Base-by-base conservation (phyloP, 1,140 invertebrate species). In the Drosophila willistoni region DNA sequence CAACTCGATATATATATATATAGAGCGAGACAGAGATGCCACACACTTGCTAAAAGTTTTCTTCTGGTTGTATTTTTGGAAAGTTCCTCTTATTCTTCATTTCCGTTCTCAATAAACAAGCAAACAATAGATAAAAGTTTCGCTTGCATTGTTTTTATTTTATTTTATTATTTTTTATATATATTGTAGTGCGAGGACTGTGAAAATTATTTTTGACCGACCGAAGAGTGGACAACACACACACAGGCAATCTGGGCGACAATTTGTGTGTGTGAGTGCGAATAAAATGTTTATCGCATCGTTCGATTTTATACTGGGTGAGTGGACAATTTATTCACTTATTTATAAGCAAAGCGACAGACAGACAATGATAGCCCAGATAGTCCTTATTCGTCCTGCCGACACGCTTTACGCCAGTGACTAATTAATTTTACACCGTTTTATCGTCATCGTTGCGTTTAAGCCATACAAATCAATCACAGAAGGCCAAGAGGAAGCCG, bases 341-440 rank as follows among this genome's bases (percentile, higher is more conserved):
- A 85, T 84, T 85, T 84, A 77, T 81, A 73, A 85, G 71, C 77
- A 70, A 71, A 63, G 63, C 71, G 33, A n/a, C 71, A 63, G 66
- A 34, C 33, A 39, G 36, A 57, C 68, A 57, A 59, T 14, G 64
- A 51, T 41, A 77, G 55, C 63, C 63, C 68, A 76, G 64, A 64
- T 69, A 77, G 77, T 74, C 68, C 62, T 51, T 55, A 14, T 66
- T 59, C 63, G 44, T 57, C 22, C 25, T 25, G 44, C 44, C 44
- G 17, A 51, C 29, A 29, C 66, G n/a, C 42, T 64, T 68, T 25
- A 41, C 61, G 68, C 47, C 73, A 65, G 73, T 78, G 79, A 78
- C 77, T 86, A 87, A 86, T 86, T 86, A 86, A 86, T 86, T 86
- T 86, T 76, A 87, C 83, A 86, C 83, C 83, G 83, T 87, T 86